Percentiles rank a stretch among this genome's conserved stretches.
phyloP scores from a whole-genome alignment of 2,888 invertebrate genomes.

The Rhopalosiphum nymphaeae region DNA sequence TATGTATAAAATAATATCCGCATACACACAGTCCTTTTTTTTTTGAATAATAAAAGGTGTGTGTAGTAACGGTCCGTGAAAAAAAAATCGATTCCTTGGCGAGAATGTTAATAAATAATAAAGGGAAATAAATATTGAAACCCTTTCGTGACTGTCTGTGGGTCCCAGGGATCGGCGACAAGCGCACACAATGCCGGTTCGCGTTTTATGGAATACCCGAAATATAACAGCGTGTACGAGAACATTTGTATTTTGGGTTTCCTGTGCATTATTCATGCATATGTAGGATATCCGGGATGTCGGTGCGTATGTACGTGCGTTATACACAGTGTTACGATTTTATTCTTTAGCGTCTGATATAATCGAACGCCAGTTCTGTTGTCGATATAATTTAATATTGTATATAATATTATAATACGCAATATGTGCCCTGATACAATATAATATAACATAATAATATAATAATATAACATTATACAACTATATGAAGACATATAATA shows the following conservation, averaged over 20 bases:
- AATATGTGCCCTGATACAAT: neutral
- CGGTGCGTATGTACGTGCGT: neutral
- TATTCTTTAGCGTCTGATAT: neutral
- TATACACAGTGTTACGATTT: conserved; percentile 29
- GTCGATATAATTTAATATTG: neutral
- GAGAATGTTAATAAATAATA: conserved; percentile 65
- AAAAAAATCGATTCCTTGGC: conserved; percentile 64
- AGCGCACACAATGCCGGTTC: conserved; percentile 48
- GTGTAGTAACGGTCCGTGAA: conserved; percentile 63
- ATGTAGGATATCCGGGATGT: conserved; percentile 55
- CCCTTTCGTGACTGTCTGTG: conserved; percentile 63
- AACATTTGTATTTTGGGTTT: conserved; percentile 54
- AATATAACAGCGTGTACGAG: conserved; percentile 50
- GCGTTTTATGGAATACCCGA: conserved; percentile 48
- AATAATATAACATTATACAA: neutral
- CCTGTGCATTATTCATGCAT: conserved; percentile 57
- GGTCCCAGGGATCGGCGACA: conserved; percentile 58
- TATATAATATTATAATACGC: neutral
- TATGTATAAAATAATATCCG: conserved; percentile 55
- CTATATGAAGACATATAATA: neutral
- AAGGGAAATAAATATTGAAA: conserved; percentile 65
- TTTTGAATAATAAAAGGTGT: conserved; percentile 63
- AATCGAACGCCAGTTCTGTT: conserved; percentile 15
- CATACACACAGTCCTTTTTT: conserved; percentile 45
- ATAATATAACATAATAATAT: no score